These are phyloP conservation scores for Pogonocichla stellata DNA, from an alignment of 2,113 vertebrate species.

Conservation along the genomic window DNA sequence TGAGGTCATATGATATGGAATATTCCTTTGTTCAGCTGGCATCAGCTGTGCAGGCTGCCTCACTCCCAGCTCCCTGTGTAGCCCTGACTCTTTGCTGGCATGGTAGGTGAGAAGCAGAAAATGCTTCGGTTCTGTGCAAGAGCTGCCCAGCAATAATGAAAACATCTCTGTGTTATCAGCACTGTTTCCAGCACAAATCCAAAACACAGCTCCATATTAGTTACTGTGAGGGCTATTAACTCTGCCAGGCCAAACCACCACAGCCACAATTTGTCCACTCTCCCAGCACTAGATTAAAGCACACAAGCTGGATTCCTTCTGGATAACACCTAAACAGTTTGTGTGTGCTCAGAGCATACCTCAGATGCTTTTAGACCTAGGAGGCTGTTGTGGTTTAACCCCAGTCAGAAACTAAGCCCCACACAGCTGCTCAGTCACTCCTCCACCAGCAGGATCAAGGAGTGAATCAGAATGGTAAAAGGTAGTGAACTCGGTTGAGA, in stretches of 20 bases:
- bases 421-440: not conserved
- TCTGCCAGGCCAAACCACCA: not conserved
- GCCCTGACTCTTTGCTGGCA: not conserved
- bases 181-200: not conserved
- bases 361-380: not conserved
- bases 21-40: not conserved
- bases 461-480: not conserved
- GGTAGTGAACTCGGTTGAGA: not conserved
- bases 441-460: not conserved
- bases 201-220: not conserved
- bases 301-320: not conserved
- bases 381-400: not conserved
- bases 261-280: not conserved
- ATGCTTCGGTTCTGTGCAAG: not conserved
- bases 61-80: fast-evolving
- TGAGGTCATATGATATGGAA: not conserved
- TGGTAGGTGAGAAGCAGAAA: not conserved
- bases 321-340: fast-evolving
- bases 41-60: not conserved
- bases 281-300: not conserved
- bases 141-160: not conserved
- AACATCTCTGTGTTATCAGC: not conserved
- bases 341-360: fast-evolving
- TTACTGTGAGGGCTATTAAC: not conserved
- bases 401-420: not conserved